Base-by-base conservation (phyloP, 2,113 vertebrate species). In the Myanophis thanlyinensis region DNA sequence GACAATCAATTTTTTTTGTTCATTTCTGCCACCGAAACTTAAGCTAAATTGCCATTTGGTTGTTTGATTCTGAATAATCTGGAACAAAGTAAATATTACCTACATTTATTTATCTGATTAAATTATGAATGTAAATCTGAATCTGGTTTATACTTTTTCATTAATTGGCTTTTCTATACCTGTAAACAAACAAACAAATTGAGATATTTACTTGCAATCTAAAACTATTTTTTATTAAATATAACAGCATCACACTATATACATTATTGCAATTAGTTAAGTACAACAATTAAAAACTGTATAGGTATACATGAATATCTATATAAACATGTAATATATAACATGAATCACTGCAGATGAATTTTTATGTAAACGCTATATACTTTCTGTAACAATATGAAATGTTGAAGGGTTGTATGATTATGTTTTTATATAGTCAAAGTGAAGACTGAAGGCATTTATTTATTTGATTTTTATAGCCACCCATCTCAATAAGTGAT, bases 81-180 rank as follows among this genome's bases (percentile, higher is more conserved):
- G 95, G 91, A 92, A 91, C 93, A 49, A 93, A 62, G 93, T 96
- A 97, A 96, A 95, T 67, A 94, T 96, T 96, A 93, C 93, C 93
- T 97, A 97, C 97, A 96, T 97, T 97, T 97, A 93, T 96, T 97
- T 97, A 97, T 97, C 93, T 96, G 94, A 94, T 95, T 94, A 90
- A 97, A 48, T 89, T 93, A 94, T 11, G 73, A 97, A 97, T 94
- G 59, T 88, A 94, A 54, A 87, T 96, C 96, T 97, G 92, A 96
- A 94, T 95, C 89, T 54, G 94, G 95, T 96, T 94, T 93, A 95
- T 87, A 92, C 96, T 96, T 95, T 15, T 4, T 54, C 94, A 89
- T 95, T 88, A 95, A 62, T 53, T 91, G 59, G 85, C 93, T 91
- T 93, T 96, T 94, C 27, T 95, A 91, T 93, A 85, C 94, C 91